Base-by-base conservation (phyloP, 2,797 vertebrate genomes). In the Chaetophractus vellerosus region DNA sequence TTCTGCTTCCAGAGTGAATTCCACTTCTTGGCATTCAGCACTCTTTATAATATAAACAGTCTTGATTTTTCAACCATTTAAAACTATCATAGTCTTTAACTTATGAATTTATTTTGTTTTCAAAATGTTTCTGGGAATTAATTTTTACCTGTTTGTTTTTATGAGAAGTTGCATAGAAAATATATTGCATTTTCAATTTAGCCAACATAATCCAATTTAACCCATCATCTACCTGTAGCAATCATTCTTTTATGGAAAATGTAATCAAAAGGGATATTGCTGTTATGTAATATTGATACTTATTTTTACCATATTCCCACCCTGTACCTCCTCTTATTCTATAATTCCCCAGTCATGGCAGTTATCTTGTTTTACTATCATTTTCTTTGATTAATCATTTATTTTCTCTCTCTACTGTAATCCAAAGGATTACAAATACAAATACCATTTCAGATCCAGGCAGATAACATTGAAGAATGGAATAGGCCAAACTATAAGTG, bases 61-160 rank as follows among this genome's bases (percentile, higher is more conserved):
- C 74, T 90, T 91, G 71, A 82, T 80, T 79, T 95, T 93, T 78
- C 26, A 90, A 1, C 16, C 15, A 90, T 86, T 96, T 88, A 45
- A 90, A 92, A 50, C 7, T 61, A 6, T 3, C 33, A 50, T 48
- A 24, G 19, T 86, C 38, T 80, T 31, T 41, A 93, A 68, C 19
- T 31, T 82, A 59, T 8, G 11, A 82, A 87, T 78, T 92, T 94
- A 21, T 90, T 71, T 93, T 86, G 31, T 94, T 78, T 90, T 87
- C 33, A 78, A 87, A 86, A 82, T 68, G 24, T 90, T 92, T 69
- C 79, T 74, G n/a, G 55, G 74, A 93, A 68, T 81, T 92, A 68
- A 74, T 79, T 87, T 83, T 79, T 93, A 72, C 6, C 4, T 83
- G 15, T 72, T 81, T 84, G 10, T 93, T 82, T 94, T 26, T 72